A percentile compares a stretch with the other conserved stretches of the same genome.
Evolutionary conservation across 92 coral and sea anemone species (phyloP).

Genomic region (Epizoanthus illoricatus): DNA sequence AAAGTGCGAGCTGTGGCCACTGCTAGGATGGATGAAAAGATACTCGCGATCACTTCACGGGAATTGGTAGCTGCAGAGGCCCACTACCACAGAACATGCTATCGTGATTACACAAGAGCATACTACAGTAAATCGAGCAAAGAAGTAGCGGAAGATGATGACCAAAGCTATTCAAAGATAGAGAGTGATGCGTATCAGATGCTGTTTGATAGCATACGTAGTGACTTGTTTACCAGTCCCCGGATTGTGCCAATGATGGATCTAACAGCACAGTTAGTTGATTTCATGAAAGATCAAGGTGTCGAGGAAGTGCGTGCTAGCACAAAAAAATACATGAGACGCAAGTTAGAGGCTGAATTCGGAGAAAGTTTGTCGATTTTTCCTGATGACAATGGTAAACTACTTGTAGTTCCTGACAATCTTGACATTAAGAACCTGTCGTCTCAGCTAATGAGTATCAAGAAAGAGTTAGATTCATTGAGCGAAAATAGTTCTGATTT

Average conservation of each 20-base stretch:
- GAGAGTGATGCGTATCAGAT: slow-evolving; percentile 31
- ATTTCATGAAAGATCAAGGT: slow-evolving; percentile 16
- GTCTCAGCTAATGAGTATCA: slow-evolving; percentile 9
- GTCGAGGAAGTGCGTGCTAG: background rate
- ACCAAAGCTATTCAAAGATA: slow-evolving; percentile 20
- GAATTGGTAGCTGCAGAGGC: slow-evolving; percentile 51
- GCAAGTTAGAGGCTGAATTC: slow-evolving; percentile 23
- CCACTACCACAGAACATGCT: slow-evolving; percentile 56
- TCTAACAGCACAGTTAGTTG: slow-evolving; percentile 15
- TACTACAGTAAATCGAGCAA: slow-evolving; percentile 22
- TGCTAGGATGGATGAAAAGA: slow-evolving; percentile 47
- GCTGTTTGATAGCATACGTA: slow-evolving; percentile 25
- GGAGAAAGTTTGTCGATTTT: slow-evolving; percentile 28
- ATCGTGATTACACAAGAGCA: slow-evolving; percentile 46
- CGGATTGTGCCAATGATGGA: slow-evolving; percentile 25
- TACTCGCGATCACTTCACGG: slow-evolving; percentile 41
- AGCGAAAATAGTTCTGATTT: slow-evolving; percentile 38
- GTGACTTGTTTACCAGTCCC: slow-evolving; percentile 25
- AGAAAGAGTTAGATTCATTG: slow-evolving; percentile 10
- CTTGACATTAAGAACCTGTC: slow-evolving; percentile 5
- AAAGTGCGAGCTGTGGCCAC: slow-evolving; percentile 54
- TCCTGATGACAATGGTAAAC: slow-evolving; percentile 27
- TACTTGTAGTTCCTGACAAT: slow-evolving; percentile 31
- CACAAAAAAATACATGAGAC: slow-evolving; percentile 15
- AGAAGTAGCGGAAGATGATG: slow-evolving; percentile 20